Evolutionary conservation across 2,888 invertebrate genomes (phyloP), one percentile per base, ranked within the genome.

Genomic region (Serripes groenlandicus): DNA sequence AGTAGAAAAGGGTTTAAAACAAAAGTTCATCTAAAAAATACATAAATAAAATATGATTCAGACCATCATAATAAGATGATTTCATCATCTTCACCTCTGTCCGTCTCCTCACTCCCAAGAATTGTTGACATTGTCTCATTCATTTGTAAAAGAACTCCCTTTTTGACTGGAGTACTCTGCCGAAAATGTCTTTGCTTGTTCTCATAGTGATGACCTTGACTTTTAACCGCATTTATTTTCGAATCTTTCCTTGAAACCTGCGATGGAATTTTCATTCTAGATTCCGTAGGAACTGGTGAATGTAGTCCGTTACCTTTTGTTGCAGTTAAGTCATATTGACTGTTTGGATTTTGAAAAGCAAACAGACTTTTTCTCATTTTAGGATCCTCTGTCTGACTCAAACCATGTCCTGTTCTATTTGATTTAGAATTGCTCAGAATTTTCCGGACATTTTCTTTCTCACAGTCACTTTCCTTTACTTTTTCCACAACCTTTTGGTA

Each of bases 51-150:
- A n/a, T n/a, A n/a, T n/a, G n/a, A n/a, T n/a, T n/a, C n/a, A n/a
- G n/a, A n/a, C 2, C 18, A 28, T 28, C 7, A 30, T 56, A 75
- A 52, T 21, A 82, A 64, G n/a, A 83, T 60, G 28, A 83, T 77
- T 30, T 83, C 82, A 35, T 83, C 82, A 18, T 81, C 72, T 4
- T 58, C 68, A 4, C 69, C 72, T 11, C 49, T 60, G 23, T 54
- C 78, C 21, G 66, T 72, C 26, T 79, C 83, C 3, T 83, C 83
- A 69, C 75, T 78, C 3, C 79, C 79, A 23, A 77, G 26, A 4
- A 83, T 83, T 0, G 83, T 83, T 21, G 83, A 83, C 60, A 83
- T 72, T 34, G 83, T 83, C 21, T 75, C 75, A 49, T 83, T 83
- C 11, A 83, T 34, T n/a, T 52, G 78, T 34, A 78, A 76, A 28